A percentile compares a stretch with the other conserved stretches of the same genome.
Conservation (phyloP, 2,797 vertebrate species). For the Echeneis naucrates region DNA sequence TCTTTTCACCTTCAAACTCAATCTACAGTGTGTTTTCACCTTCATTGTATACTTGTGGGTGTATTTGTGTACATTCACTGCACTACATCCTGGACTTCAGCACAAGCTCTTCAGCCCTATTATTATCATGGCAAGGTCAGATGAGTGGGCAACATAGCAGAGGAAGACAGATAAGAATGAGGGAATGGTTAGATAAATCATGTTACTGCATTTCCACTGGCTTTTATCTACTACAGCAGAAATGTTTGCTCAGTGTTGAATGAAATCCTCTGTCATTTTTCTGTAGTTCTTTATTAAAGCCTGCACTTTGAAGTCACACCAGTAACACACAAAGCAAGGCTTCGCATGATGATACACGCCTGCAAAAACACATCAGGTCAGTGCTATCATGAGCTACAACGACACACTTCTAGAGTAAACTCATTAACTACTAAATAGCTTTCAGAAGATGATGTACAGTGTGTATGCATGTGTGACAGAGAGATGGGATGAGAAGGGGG, state of each 20-base stretch:
- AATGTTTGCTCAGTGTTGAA: slow-evolving; percentile 32
- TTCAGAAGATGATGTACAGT: slow-evolving; percentile 34
- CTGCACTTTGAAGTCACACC: background rate
- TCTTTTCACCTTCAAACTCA: slow-evolving; percentile 27
- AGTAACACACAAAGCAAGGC: background rate
- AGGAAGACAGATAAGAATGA: slow-evolving; percentile 59
- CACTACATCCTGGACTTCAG: slow-evolving; percentile 29
- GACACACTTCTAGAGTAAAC: slow-evolving; percentile 32
- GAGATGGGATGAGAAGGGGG: slow-evolving; percentile 19
- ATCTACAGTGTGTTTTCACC: slow-evolving; percentile 22
- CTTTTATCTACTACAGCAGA: slow-evolving; percentile 28
- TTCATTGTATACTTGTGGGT: slow-evolving; percentile 46
- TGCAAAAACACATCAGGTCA: slow-evolving; percentile 36
- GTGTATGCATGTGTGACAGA: slow-evolving; percentile 38
- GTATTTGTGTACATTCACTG: slow-evolving; percentile 47
- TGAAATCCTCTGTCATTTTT: slow-evolving; percentile 13
- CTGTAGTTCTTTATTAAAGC: slow-evolving; percentile 6
- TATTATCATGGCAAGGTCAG: slow-evolving; percentile 69
- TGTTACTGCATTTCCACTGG: slow-evolving; percentile 52
- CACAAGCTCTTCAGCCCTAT: slow-evolving; percentile 54
- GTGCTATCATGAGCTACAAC: slow-evolving; percentile 35
- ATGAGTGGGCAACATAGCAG: slow-evolving; percentile 63
- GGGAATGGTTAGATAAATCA: slow-evolving; percentile 40
- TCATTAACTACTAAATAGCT: slow-evolving; percentile 52
- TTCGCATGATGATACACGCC: slow-evolving; percentile 13